Percentiles rank a stretch among this genome's conserved stretches.
phyloP scores from a whole-genome alignment of 2,888 invertebrate genomes.

The Hypomecis atomaria region DNA sequence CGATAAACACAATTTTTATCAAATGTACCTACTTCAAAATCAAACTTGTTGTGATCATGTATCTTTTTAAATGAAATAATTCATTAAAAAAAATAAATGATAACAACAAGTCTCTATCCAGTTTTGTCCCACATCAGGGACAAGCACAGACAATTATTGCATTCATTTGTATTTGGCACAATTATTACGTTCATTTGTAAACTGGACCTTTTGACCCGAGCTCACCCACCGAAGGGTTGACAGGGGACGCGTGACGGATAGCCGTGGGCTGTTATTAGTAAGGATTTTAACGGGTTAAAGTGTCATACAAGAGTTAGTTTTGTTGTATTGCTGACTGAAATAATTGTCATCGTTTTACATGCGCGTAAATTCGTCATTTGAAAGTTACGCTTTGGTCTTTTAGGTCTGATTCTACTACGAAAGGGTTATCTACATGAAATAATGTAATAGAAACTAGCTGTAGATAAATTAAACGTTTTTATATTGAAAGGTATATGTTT shows the following conservation, averaged over 20 bases:
- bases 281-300: constrained; percentile 59
- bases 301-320: constrained; percentile 44
- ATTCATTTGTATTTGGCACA: constrained; percentile 83
- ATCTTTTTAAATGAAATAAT: too few species aligned
- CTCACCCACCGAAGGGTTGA: constrained; percentile 66
- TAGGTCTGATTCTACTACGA: background rate
- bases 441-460: too few species aligned
- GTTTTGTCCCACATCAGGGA: constrained; percentile 52
- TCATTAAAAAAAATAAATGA: too few species aligned
- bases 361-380: constrained; percentile 9
- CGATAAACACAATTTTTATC: too few species aligned
- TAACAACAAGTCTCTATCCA: constrained; percentile 43
- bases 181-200: constrained; percentile 84
- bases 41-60: too few species aligned
- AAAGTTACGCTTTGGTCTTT: constrained; percentile 6
- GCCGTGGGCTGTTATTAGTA: constrained; percentile 67
- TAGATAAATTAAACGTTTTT: too few species aligned
- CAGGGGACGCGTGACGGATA: constrained; percentile 69
- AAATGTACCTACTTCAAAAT: too few species aligned
- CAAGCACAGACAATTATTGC: constrained; percentile 79
- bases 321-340: constrained; percentile 20
- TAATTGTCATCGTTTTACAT: constrained; percentile 16
- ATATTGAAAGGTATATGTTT: too few species aligned
- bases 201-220: constrained; percentile 64
- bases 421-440: too few species aligned